These are phyloP conservation scores for Ennomos erosarius DNA, from an alignment of 2,888 invertebrate species.

Conservation along the genomic window DNA sequence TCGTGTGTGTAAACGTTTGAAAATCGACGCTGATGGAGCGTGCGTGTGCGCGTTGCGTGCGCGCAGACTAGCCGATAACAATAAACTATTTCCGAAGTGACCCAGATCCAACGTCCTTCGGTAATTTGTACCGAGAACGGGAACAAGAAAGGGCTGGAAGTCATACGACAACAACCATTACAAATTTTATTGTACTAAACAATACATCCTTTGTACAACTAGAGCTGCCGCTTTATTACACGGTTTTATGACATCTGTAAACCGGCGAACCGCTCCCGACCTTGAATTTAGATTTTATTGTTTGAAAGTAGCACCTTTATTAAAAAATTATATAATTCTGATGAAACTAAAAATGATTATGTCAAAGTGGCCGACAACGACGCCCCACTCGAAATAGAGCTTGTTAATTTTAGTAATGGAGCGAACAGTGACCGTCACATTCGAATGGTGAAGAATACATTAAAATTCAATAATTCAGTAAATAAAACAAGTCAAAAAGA, in stretches of 20 bases:
- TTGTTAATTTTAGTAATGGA: slow-evolving; percentile 65
- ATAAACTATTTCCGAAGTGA: slow-evolving; percentile 86
- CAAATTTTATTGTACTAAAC: slow-evolving; percentile 66
- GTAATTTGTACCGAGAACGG: slow-evolving; percentile 82
- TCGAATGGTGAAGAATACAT: slow-evolving; percentile 58
- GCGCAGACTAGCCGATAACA: slow-evolving; percentile 83
- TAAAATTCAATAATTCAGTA: slow-evolving; percentile 75
- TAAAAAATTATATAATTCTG: slow-evolving; percentile 40
- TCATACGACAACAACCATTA: slow-evolving; percentile 68
- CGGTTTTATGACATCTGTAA: slow-evolving; percentile 47
- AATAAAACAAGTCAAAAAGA: slow-evolving; percentile 63
- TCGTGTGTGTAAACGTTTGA: slow-evolving; percentile 75
- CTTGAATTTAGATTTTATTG: slow-evolving; percentile 55
- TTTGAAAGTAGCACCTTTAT: slow-evolving; percentile 42
- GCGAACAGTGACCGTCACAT: slow-evolving; percentile 55
- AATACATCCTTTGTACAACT: slow-evolving; percentile 58
- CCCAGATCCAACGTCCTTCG: slow-evolving; percentile 84
- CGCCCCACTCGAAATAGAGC: slow-evolving; percentile 57
- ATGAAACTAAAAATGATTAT: slow-evolving; percentile 46
- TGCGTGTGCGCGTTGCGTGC: slow-evolving; percentile 76
- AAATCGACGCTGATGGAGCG: slow-evolving; percentile 63
- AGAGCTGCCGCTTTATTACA: slow-evolving; percentile 60
- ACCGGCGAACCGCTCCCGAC: slow-evolving; percentile 50
- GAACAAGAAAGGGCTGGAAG: slow-evolving; percentile 83
- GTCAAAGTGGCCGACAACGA: slow-evolving; percentile 22